Conservation (phyloP, 2,888 invertebrate genomes). For the Scaptomyza tumidula region DNA sequence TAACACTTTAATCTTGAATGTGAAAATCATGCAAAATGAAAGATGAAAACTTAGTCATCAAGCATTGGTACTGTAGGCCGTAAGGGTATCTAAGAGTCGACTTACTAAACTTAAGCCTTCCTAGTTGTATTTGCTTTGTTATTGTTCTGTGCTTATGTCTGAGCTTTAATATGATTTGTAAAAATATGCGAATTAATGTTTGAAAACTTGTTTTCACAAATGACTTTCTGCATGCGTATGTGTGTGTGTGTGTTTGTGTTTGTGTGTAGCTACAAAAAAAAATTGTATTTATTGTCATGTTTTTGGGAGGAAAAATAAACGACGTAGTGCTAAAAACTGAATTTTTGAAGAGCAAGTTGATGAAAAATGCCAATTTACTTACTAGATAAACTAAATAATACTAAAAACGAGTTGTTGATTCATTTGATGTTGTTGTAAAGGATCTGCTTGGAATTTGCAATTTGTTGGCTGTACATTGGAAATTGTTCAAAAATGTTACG, state of each 20-base stretch:
- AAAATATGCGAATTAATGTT: constrained; percentile 80
- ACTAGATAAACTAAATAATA: not conserved
- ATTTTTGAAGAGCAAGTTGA: constrained; percentile 11
- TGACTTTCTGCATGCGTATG: constrained; percentile 25
- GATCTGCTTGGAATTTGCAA: constrained; percentile 60
- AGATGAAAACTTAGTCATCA: no score
- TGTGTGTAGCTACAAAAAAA: constrained; percentile 3
- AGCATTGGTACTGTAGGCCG: no score
- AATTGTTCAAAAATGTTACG: constrained; percentile 33
- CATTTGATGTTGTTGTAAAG: constrained; percentile 36
- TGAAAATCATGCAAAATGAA: no score
- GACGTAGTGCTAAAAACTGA: constrained; percentile 6
- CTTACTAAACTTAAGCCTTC: no score
- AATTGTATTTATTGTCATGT: constrained; percentile 5
- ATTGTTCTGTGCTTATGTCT: constrained; percentile 47
- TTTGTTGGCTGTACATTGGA: constrained; percentile 59
- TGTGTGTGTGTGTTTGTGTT: constrained; percentile 11
- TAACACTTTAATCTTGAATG: no score
- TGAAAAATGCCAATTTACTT: not conserved
- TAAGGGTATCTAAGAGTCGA: no score
- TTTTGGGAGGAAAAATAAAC: constrained; percentile 2
- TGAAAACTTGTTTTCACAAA: constrained; percentile 69
- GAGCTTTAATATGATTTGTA: constrained; percentile 77
- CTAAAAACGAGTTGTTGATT: constrained; percentile 21
- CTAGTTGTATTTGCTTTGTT: constrained; percentile 23